Conservation (phyloP, 35 echinoderm and acorn worm species). For the Apostichopus japonicus region DNA sequence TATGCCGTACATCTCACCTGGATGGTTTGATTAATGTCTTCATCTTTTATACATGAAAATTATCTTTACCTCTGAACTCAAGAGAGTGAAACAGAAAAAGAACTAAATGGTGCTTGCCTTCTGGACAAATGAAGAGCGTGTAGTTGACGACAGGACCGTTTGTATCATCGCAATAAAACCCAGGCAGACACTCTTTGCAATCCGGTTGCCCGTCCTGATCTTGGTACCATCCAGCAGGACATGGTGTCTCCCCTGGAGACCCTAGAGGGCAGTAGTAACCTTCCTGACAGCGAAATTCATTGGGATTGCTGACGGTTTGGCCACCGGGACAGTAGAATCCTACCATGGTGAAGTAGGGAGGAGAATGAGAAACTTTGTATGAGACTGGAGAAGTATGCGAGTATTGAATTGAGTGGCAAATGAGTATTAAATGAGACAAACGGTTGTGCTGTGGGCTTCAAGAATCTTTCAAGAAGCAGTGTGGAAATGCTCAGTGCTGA, state of each 20-base stretch:
- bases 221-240: constrained; percentile 81
- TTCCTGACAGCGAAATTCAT: constrained; percentile 80
- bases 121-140: constrained; percentile 83
- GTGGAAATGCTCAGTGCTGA: too few species aligned
- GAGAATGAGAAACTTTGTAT: background rate
- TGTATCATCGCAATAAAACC: constrained; percentile 95
- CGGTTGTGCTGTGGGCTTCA: too few species aligned
- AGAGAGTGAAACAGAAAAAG: too few species aligned
- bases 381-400: background rate
- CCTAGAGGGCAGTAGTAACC: constrained; percentile 90
- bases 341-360: background rate
- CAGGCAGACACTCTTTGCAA: constrained; percentile 86
- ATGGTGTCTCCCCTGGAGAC: constrained; percentile 68
- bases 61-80: too few species aligned
- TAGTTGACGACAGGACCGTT: constrained; percentile 91
- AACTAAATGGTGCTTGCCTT: constrained; percentile 61
- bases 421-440: too few species aligned
- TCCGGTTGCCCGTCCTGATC: constrained; percentile 80
- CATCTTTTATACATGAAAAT: too few species aligned
- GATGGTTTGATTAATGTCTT: too few species aligned
- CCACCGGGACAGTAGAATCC: constrained; percentile 94
- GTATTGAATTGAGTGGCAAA: background rate
- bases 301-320: constrained; percentile 77
- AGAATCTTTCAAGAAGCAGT: too few species aligned
- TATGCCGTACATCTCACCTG: too few species aligned